These are phyloP conservation scores for Cynopterus brachyotis DNA, from an alignment of 2,113 vertebrate genomes.

Conservation along the genomic window DNA sequence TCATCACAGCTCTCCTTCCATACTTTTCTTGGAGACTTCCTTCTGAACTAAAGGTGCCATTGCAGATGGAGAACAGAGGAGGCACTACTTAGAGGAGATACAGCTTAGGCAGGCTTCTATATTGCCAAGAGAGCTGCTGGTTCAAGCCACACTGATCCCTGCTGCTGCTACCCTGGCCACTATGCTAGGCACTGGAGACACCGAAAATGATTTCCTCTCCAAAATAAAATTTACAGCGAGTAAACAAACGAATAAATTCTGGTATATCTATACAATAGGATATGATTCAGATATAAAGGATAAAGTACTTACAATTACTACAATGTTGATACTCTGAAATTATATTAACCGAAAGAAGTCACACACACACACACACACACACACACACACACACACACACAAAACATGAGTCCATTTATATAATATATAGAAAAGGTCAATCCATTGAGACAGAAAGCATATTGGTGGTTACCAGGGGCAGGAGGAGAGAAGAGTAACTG, in stretches of 20 bases:
- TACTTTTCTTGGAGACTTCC: neutral
- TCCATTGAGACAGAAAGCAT: neutral
- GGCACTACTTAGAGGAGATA: accelerated
- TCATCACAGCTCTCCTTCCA: neutral
- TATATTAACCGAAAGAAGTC: neutral
- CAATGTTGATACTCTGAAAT: too few species aligned
- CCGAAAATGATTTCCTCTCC: neutral
- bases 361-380: neutral
- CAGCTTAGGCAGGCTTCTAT: accelerated
- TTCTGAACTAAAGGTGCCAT: too few species aligned
- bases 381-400: neutral
- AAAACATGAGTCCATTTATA: neutral
- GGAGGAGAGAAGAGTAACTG: neutral
- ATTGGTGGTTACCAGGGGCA: neutral
- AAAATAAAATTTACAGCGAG: neutral
- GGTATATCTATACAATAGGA: neutral
- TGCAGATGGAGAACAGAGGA: neutral
- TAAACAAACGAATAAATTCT: neutral
- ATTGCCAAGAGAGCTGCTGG: too few species aligned
- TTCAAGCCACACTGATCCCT: neutral
- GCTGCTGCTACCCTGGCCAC: neutral
- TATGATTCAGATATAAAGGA: neutral
- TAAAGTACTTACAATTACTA: neutral
- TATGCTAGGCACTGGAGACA: neutral
- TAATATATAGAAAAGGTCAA: neutral